Evolutionary conservation across 2,797 vertebrate species (phyloP).

Genomic region (Vireo griseus): DNA sequence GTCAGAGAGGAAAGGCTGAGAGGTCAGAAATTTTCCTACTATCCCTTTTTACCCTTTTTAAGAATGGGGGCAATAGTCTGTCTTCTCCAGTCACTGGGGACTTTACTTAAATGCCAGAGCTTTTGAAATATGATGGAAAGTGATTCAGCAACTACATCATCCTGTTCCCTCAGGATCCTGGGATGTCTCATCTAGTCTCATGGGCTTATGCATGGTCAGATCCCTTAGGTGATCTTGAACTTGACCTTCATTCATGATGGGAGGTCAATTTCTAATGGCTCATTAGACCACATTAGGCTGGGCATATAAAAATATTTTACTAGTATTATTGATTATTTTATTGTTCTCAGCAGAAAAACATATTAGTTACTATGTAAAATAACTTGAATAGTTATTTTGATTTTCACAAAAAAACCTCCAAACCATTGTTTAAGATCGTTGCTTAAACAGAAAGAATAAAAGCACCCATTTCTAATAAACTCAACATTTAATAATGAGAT

Average conservation of each 20-base stretch:
- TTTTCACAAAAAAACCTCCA: neutral
- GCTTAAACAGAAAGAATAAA: neutral
- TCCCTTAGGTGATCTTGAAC: neutral
- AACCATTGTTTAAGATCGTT: neutral
- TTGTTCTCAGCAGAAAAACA: neutral
- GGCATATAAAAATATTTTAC: neutral
- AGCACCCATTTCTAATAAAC: neutral
- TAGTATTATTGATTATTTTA: neutral
- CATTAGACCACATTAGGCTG: neutral
- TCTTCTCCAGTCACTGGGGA: neutral
- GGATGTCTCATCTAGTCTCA: neutral
- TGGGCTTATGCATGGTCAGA: fast-evolving
- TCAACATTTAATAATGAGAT: neutral
- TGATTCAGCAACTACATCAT: neutral
- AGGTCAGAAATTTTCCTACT: neutral
- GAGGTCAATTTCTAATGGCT: neutral
- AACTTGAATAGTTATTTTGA: neutral
- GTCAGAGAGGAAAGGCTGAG: neutral
- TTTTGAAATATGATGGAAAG: neutral
- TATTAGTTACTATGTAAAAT: neutral
- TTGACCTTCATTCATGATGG: neutral
- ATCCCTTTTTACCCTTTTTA: neutral
- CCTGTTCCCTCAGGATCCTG: neutral
- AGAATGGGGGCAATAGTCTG: neutral
- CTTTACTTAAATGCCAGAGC: neutral